phyloP scores from a whole-genome alignment of 2,797 vertebrate species.

The Falco peregrinus region DNA sequence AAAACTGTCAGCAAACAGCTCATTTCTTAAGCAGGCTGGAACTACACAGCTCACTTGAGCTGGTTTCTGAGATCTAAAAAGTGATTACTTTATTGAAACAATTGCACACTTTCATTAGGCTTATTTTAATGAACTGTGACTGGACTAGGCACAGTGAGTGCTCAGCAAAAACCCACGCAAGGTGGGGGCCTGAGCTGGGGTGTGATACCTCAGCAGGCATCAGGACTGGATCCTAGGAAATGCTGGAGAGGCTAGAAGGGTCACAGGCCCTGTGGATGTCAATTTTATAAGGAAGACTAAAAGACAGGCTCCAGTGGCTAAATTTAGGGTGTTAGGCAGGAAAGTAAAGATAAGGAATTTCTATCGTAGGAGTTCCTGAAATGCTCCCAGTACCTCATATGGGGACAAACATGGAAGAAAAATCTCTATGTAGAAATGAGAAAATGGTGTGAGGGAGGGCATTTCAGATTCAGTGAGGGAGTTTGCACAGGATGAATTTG shows the following conservation, averaged over 20 bases:
- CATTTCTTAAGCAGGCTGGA: background rate
- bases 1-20: background rate
- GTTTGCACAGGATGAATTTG: background rate
- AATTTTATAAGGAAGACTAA: background rate
- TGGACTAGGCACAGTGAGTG: background rate
- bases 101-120: background rate
- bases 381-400: background rate
- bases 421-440: background rate
- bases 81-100: background rate
- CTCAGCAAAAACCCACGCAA: background rate
- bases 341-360: background rate
- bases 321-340: background rate
- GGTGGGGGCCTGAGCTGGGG: background rate
- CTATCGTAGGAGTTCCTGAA: background rate
- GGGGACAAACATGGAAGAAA: background rate
- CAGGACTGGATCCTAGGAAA: background rate
- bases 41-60: background rate
- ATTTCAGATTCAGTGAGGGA: background rate
- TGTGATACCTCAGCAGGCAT: background rate
- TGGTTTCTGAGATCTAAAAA: background rate
- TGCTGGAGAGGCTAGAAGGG: background rate
- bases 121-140: background rate
- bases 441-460: background rate
- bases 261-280: background rate
- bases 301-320: background rate